Evolutionary conservation across 2,888 invertebrate genomes (phyloP).

Genomic region (Strigamia maritima): DNA sequence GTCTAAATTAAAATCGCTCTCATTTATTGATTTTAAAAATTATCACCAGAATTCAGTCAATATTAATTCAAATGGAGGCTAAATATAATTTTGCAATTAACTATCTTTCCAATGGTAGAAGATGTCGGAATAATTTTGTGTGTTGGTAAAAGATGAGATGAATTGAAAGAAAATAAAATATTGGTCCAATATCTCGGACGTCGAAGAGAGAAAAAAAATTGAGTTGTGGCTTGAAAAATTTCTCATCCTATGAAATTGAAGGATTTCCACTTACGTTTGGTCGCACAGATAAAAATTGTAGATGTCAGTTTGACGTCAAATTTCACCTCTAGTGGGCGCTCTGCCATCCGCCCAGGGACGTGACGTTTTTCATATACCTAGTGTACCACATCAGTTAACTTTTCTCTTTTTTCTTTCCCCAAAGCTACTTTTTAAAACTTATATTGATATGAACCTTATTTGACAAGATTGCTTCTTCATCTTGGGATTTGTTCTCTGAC

Average conservation of each 20-base stretch:
- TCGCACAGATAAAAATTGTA: constrained; percentile 30
- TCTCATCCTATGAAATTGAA: constrained; percentile 28
- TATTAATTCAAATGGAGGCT: too few species aligned
- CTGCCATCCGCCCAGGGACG: constrained; percentile 12
- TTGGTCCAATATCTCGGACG: neutral
- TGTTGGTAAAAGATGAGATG: neutral
- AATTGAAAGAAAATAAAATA: neutral
- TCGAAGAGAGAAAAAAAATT: neutral
- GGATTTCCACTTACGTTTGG: constrained; percentile 31
- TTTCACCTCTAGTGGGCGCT: constrained; percentile 28
- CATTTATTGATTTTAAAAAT: too few species aligned
- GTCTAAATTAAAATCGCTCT: too few species aligned
- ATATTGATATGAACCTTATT: neutral
- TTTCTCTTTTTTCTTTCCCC: neutral
- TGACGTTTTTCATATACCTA: constrained; percentile 11
- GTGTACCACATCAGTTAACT: neutral
- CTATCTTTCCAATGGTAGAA: too few species aligned
- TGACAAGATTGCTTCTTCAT: neutral
- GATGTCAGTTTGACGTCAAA: constrained; percentile 34
- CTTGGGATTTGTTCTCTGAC: neutral
- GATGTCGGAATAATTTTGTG: neutral
- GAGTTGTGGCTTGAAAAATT: constrained; percentile 28
- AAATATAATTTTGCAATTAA: too few species aligned
- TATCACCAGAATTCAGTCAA: too few species aligned
- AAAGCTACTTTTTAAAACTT: neutral